Evolutionary conservation across 1,140 invertebrate genomes (phyloP).

Genomic region (Heliconius congener): DNA sequence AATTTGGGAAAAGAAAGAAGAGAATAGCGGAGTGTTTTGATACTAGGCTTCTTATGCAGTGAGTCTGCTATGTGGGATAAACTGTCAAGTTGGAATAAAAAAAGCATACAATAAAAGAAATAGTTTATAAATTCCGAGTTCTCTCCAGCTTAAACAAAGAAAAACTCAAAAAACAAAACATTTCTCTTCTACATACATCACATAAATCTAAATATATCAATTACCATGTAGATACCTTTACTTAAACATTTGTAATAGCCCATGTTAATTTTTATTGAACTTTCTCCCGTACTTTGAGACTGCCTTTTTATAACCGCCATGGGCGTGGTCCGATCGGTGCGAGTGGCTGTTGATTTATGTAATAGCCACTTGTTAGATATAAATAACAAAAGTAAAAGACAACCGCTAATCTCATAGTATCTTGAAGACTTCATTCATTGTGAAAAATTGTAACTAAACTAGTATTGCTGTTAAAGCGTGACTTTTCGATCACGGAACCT

Average conservation of each 20-base stretch:
- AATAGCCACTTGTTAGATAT: slow-evolving; percentile 16
- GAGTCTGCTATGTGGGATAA: no score
- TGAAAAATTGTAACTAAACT: neutral
- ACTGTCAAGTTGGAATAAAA: no score
- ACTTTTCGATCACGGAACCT: neutral
- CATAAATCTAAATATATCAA: neutral
- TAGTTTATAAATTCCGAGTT: no score
- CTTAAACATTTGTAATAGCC: neutral
- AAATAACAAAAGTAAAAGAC: slow-evolving; percentile 17
- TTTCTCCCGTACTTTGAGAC: slow-evolving; percentile 14
- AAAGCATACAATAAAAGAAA: no score
- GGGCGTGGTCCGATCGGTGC: slow-evolving; percentile 21
- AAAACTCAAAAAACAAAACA: neutral
- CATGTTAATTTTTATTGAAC: slow-evolving; percentile 24
- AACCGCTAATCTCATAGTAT: neutral
- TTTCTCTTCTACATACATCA: neutral
- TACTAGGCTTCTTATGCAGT: no score
- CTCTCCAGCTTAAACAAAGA: neutral
- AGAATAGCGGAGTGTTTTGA: no score
- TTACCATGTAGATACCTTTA: neutral
- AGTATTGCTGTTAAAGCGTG: neutral
- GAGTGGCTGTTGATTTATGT: slow-evolving; percentile 27
- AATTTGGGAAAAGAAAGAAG: no score
- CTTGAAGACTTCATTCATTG: neutral
- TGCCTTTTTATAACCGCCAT: neutral